Base-by-base conservation (phyloP, 2,888 invertebrate species). In the Microctonus hyperodae region DNA sequence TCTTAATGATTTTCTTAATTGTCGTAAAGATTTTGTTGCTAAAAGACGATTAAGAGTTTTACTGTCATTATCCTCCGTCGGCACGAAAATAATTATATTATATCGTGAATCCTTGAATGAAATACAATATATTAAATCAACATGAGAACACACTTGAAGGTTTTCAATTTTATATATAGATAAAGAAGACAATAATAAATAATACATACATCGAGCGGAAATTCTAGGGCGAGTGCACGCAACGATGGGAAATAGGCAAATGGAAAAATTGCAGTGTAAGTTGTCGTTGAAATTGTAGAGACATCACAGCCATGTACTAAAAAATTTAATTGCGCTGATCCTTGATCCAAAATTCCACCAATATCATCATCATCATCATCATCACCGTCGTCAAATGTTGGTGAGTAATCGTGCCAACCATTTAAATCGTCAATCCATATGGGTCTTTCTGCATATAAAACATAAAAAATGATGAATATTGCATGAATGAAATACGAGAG, bases 181-280 rank as follows among this genome's bases (percentile, higher is more conserved):
- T 28, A 31, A 28, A 55, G 22, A 9, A 55, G 28, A n/a, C n/a
- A n/a, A n/a, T n/a, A n/a, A n/a, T n/a, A n/a, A 55, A 31, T 64
- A 33, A 23, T 64, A 82, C 90, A 88, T 73, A 93, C 93, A 80
- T 95, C 94, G 63, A 95, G 82, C 11, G 94, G 94, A 77, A 94
- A 87, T 71, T 92, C 91, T 61, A 94, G 85, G 1, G 91, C 91
- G 53, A 90, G 87, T 10, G 93, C 89, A 75, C 91, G 89, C 72
- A 94, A 82, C 73, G 90, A 88, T 1, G 91, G 90, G 33, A 93
- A 87, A 79, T 91, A 92, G 37, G 90, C 90, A 81, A 90, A 92
- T 61, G 93, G 93, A 67, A 94, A 84, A 48, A 92, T 88, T 0
- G 93, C 89, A 69, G 93, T 91, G 83, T 93, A 94, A 33, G 89